phyloP scores from a whole-genome alignment of 1,140 invertebrate genomes.

The Saccostrea cuccullata region DNA sequence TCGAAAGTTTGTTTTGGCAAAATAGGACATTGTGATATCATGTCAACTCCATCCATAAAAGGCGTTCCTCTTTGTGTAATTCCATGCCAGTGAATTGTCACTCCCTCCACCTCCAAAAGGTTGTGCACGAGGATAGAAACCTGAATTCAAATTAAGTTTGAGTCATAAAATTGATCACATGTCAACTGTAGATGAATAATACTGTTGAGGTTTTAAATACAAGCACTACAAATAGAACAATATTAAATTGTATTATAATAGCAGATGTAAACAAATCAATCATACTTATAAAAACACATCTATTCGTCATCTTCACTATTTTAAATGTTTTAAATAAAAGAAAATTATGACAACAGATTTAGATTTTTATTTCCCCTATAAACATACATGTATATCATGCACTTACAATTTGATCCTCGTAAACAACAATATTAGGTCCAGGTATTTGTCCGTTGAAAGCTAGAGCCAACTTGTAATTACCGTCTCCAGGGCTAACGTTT shows the following conservation, averaged over 20 bases:
- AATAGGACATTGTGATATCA: constrained; percentile 93
- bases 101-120: constrained; percentile 26
- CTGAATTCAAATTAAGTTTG: not conserved
- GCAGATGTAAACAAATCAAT: too few species aligned
- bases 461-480: constrained; percentile 83
- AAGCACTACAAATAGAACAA: too few species aligned
- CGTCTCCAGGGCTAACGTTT: constrained; percentile 71
- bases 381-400: not conserved
- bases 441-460: constrained; percentile 87
- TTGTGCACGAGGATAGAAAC: constrained; percentile 15
- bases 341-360: too few species aligned
- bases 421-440: constrained; percentile 67
- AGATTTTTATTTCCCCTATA: too few species aligned
- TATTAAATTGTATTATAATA: too few species aligned
- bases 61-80: constrained; percentile 88
- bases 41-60: constrained; percentile 93
- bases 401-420: constrained; percentile 36
- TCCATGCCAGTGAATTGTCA: constrained; percentile 90
- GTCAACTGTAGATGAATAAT: too few species aligned
- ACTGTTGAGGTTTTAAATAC: too few species aligned
- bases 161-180: too few species aligned
- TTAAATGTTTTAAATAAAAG: too few species aligned
- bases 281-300: too few species aligned
- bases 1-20: constrained; percentile 87
- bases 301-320: too few species aligned